phyloP scores from a whole-genome alignment of 1,140 invertebrate species.

The Panulirus ornatus region DNA sequence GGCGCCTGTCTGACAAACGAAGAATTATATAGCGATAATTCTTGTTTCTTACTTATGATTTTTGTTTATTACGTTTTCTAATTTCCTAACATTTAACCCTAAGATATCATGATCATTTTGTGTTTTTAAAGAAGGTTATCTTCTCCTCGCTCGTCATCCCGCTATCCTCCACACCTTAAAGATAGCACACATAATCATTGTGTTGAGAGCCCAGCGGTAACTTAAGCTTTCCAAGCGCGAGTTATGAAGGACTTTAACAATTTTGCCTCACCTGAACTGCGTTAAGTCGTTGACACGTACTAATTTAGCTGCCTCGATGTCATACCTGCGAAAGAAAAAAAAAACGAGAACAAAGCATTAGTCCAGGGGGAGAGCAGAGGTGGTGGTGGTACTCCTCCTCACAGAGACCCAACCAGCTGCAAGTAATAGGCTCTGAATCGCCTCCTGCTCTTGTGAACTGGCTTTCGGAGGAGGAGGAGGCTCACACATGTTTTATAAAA shows the following conservation, averaged over 20 bases:
- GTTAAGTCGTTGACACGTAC: not conserved
- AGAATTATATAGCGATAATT: not conserved
- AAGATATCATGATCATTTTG: not conserved
- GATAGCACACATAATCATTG: not conserved
- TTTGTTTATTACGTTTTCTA: not conserved
- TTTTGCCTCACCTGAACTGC: not conserved
- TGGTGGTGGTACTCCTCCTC: not conserved
- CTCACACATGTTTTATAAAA: not conserved
- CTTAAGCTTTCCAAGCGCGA: not conserved
- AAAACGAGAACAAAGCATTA: too few relatives aligned
- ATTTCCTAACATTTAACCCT: not conserved
- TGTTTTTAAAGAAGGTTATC: not conserved
- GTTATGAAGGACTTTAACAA: not conserved
- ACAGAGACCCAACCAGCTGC: not conserved
- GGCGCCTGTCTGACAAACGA: not conserved
- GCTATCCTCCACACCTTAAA: too few relatives aligned
- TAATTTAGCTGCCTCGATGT: not conserved
- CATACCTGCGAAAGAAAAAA: not conserved
- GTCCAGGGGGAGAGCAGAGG: too few relatives aligned
- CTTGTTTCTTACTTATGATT: not conserved
- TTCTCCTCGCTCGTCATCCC: not conserved
- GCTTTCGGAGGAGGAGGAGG: too few relatives aligned
- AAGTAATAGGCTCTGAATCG: not conserved
- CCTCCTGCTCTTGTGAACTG: not conserved
- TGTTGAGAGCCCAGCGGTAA: not conserved